phyloP scores from a whole-genome alignment of 2,888 invertebrate genomes.

The Drosophila cyrtoloma region DNA sequence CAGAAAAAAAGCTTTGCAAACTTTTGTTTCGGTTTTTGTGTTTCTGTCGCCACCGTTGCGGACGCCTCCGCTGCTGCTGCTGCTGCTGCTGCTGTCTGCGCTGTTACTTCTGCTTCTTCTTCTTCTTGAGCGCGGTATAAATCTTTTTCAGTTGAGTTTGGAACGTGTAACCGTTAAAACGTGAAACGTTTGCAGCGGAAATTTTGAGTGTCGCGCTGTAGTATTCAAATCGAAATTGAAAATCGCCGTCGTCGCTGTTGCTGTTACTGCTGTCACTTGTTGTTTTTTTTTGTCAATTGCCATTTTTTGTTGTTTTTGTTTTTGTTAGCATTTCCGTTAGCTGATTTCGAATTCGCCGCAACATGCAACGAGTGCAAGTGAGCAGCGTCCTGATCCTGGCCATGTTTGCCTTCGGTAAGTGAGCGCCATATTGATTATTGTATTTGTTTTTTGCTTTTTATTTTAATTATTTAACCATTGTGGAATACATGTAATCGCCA shows the following conservation, averaged over 20 bases:
- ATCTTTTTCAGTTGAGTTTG: constrained; percentile 82
- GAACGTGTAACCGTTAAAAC: constrained; percentile 81
- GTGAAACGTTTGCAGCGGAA: constrained; percentile 69
- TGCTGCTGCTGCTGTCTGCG: constrained; percentile 8
- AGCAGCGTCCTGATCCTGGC: constrained; percentile 73
- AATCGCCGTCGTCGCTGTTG: constrained; percentile 10
- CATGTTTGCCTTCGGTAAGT: constrained; percentile 75
- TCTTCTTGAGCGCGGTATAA: constrained; percentile 78
- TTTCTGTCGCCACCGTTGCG: constrained; percentile 37
- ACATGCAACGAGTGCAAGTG: constrained; percentile 67
- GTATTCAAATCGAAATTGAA: constrained; percentile 45
- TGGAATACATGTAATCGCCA: background rate
- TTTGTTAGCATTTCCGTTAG: constrained; percentile 20
- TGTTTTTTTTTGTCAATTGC: constrained; percentile 16
- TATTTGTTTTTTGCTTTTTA: background rate
- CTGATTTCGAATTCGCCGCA: constrained; percentile 22
- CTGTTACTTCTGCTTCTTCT: constrained; percentile 57
- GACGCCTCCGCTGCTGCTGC: constrained; percentile 27
- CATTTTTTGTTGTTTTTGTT: constrained; percentile 20
- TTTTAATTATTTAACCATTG: background rate
- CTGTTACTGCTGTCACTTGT: constrained; percentile 16
- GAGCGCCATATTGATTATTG: constrained; percentile 10
- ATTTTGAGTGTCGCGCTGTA: constrained; percentile 39
- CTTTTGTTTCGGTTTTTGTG: constrained; percentile 43
- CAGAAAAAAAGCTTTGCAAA: constrained; percentile 66